A percentile compares a stretch with the other conserved stretches of the same genome.
These are phyloP conservation scores for Phyllotreta striolata DNA, from an alignment of 2,888 invertebrate genomes.

Conservation along the genomic window DNA sequence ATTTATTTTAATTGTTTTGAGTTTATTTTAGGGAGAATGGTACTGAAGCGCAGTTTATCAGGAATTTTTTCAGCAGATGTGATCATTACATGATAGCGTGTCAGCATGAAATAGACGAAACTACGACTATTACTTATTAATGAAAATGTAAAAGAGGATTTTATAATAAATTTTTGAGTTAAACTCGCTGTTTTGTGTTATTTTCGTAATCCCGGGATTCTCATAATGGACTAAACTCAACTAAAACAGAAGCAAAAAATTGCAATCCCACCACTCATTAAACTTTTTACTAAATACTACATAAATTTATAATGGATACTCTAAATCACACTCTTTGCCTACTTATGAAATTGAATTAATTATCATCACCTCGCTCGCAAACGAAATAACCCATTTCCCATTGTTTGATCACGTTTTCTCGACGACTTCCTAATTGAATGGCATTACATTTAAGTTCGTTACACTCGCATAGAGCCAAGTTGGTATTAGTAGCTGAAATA, in stretches of 20 bases:
- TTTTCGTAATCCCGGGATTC: not conserved
- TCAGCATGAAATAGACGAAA: conserved; percentile 35
- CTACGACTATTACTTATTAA: conserved; percentile 30
- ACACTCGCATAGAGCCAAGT: not conserved
- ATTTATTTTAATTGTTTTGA: conserved; percentile 21
- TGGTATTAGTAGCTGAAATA: not conserved
- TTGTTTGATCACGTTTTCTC: conserved; percentile 3
- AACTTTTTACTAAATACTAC: no score
- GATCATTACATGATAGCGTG: conserved; percentile 45
- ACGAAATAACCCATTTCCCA: no score
- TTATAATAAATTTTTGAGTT: not conserved
- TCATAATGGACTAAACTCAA: no score
- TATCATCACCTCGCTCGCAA: no score
- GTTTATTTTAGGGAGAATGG: conserved; percentile 53
- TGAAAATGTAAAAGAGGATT: conserved; percentile 6
- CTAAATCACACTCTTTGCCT: no score
- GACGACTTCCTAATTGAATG: not conserved
- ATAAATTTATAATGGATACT: no score
- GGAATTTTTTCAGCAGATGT: conserved; percentile 52
- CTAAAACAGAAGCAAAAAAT: not conserved
- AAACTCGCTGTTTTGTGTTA: not conserved
- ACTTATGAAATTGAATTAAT: no score
- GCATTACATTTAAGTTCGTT: conserved; percentile 11
- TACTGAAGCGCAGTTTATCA: conserved; percentile 53
- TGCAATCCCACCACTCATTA: not conserved